phyloP scores from a whole-genome alignment of 2,797 vertebrate genomes.

The Clarias laeviceps region DNA sequence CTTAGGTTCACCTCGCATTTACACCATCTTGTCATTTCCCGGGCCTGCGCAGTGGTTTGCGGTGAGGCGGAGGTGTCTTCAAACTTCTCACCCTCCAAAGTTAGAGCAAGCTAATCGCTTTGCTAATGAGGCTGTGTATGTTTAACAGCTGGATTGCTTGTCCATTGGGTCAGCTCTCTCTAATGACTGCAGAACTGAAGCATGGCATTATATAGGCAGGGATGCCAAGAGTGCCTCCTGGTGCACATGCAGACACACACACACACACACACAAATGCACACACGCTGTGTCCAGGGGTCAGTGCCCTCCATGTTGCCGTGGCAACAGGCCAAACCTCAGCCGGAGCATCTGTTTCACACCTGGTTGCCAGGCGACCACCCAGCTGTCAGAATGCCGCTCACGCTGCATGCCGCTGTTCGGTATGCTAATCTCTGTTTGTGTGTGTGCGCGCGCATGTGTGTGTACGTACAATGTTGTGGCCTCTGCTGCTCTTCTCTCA shows the following conservation, averaged over 20 bases:
- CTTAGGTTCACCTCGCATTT: neutral
- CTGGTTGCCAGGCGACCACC: slow-evolving; percentile 58
- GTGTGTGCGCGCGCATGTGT: slow-evolving; percentile 21
- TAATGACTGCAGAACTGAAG: neutral
- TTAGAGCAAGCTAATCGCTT: neutral
- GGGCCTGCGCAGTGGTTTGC: neutral
- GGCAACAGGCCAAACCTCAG: slow-evolving; percentile 54
- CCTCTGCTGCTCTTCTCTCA: slow-evolving; percentile 25
- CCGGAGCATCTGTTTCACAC: slow-evolving; percentile 57
- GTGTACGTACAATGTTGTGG: neutral
- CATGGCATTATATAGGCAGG: neutral
- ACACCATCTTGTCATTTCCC: neutral
- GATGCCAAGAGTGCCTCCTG: slow-evolving; percentile 30
- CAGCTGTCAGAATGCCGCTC: slow-evolving; percentile 55
- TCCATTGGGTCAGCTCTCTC: neutral
- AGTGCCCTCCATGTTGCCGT: slow-evolving; percentile 52
- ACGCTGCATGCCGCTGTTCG: slow-evolving; percentile 51
- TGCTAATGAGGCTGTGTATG: neutral
- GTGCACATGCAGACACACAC: neutral
- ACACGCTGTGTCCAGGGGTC: slow-evolving; percentile 39
- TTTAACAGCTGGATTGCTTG: neutral
- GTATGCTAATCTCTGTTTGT: slow-evolving; percentile 37
- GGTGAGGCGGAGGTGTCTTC: slow-evolving; percentile 1
- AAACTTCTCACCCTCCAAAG: neutral
- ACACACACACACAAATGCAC: slow-evolving; percentile 41